Conservation (phyloP, 2,113 vertebrate species). For the Chauna torquata region DNA sequence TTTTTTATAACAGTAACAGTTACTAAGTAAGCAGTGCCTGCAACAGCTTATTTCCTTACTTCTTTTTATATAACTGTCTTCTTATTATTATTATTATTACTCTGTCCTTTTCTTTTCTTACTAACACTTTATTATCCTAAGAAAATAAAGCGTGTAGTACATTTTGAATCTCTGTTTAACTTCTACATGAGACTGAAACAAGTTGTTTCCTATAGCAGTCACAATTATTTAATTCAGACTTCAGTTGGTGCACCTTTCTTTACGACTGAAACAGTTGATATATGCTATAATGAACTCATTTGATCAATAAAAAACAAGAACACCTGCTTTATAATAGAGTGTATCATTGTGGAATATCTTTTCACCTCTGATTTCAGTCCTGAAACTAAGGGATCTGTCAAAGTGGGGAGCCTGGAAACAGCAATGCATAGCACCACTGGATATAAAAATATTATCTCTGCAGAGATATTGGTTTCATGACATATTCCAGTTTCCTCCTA, state of each 20-base stretch:
- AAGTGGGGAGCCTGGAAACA: not conserved
- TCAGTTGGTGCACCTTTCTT: not conserved
- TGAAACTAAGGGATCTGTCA: not conserved
- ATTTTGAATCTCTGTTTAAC: not conserved
- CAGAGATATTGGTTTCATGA: not conserved
- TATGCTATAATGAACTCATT: not conserved
- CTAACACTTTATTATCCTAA: not conserved
- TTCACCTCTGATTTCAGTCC: not conserved
- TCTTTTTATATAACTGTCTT: not conserved
- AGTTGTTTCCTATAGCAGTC: not conserved
- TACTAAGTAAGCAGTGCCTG: not conserved
- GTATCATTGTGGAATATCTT: not conserved
- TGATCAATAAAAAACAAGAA: not conserved
- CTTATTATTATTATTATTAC: not conserved
- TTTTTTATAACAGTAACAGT: accelerated
- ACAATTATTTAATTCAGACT: not conserved
- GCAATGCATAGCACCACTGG: not conserved
- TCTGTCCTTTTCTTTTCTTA: not conserved
- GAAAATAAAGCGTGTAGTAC: not conserved
- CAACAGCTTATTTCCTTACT: not conserved
- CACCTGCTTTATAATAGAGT: not conserved
- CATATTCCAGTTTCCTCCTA: not conserved
- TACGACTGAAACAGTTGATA: not conserved
- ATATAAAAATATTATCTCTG: not conserved
- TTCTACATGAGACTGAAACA: not conserved